Conservation (phyloP, 2,113 vertebrate genomes). For the Halichoerus grypus region DNA sequence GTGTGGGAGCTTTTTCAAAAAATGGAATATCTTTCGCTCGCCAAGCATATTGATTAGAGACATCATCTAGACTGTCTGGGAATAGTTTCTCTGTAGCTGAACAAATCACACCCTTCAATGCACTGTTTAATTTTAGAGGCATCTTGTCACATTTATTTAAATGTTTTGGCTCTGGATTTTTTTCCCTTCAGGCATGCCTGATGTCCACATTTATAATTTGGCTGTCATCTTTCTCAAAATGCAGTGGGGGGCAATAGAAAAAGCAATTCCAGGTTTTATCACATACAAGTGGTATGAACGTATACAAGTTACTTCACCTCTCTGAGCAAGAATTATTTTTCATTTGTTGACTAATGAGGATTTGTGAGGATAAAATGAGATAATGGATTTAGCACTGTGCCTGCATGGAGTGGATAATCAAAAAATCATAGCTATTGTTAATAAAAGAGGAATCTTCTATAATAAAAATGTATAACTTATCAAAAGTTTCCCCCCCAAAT, state of each 20-base stretch:
- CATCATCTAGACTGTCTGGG: constrained; percentile 66
- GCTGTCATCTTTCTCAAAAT: constrained; percentile 49
- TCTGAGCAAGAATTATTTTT: constrained; percentile 20
- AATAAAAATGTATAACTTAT: constrained; percentile 42
- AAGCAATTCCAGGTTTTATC: constrained; percentile 29
- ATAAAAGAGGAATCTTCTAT: constrained; percentile 39
- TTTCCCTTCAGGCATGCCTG: constrained; percentile 26
- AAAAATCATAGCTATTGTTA: constrained; percentile 39
- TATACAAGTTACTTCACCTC: constrained; percentile 10
- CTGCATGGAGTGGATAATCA: neutral
- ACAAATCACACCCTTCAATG: constrained; percentile 73
- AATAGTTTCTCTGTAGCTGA: constrained; percentile 70
- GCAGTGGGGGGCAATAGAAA: constrained; percentile 9
- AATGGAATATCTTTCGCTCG: constrained; percentile 54
- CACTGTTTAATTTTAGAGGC: constrained; percentile 75
- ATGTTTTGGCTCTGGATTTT: constrained; percentile 34
- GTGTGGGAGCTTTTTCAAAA: constrained; percentile 76
- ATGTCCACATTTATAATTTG: constrained; percentile 56
- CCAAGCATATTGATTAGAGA: constrained; percentile 71
- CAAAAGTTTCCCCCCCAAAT: neutral
- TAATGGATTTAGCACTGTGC: neutral
- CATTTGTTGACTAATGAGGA: constrained; percentile 7
- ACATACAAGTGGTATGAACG: neutral
- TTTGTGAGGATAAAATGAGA: constrained; percentile 49
- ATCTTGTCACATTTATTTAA: constrained; percentile 77